Percentiles rank a stretch among this genome's conserved stretches.
These are phyloP conservation scores for Trissolcus brochymenae DNA, from an alignment of 2,888 invertebrate genomes.

Conservation along the genomic window DNA sequence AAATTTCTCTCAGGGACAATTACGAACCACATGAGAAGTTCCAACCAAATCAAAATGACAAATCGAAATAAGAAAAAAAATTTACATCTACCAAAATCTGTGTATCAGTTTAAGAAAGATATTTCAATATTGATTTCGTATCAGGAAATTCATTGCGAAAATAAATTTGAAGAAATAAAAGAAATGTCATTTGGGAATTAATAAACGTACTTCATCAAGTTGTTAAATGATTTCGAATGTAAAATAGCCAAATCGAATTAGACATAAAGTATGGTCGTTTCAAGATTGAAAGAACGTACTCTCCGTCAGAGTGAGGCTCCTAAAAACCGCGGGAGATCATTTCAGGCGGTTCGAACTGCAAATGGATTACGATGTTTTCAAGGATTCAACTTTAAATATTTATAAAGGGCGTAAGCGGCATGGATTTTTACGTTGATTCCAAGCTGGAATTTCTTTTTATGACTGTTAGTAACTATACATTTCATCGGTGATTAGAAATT, in stretches of 20 bases:
- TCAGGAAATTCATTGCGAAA: not conserved
- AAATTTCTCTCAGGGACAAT: slow-evolving; percentile 61
- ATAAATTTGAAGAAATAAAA: not conserved
- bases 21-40: slow-evolving; percentile 60
- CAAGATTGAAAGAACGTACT: slow-evolving; percentile 26
- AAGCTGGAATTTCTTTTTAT: slow-evolving; percentile 34
- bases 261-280: slow-evolving; percentile 5
- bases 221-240: slow-evolving; percentile 7
- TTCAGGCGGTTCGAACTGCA: slow-evolving; percentile 61
- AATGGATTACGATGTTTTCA: slow-evolving; percentile 61
- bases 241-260: slow-evolving; percentile 12
- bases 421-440: slow-evolving; percentile 12
- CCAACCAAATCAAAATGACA: not conserved
- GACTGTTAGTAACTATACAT: slow-evolving; percentile 20
- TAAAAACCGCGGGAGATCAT: slow-evolving; percentile 55
- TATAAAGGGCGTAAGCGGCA: slow-evolving; percentile 57
- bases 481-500: slow-evolving; percentile 38
- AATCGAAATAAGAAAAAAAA: slow-evolving; percentile 1
- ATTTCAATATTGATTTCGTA: too few species aligned
- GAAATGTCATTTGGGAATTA: not conserved
- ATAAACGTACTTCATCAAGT: not conserved
- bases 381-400: slow-evolving; percentile 63
- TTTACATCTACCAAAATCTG: not conserved
- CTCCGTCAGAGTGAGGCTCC: slow-evolving; percentile 22
- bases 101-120: too few species aligned